A percentile compares a stretch with the other conserved stretches of the same genome.
Evolutionary conservation across 1,140 invertebrate genomes (phyloP).

Genomic region (Drosophila miranda): DNA sequence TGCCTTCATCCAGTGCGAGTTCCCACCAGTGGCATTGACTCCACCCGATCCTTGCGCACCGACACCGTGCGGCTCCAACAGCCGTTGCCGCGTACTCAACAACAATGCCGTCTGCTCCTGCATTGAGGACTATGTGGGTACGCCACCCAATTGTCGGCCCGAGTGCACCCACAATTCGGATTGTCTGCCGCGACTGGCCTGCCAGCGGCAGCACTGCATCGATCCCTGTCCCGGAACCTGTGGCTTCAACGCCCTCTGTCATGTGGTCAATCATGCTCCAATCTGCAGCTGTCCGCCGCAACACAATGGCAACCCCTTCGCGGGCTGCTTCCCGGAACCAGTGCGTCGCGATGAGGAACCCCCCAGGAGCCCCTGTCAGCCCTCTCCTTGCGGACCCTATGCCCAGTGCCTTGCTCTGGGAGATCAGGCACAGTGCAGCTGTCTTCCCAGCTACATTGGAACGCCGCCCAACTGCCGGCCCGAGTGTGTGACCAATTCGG

Average conservation of each 20-base stretch:
- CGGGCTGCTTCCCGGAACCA: constrained; percentile 84
- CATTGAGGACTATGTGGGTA: constrained; percentile 84
- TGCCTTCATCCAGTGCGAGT: constrained; percentile 73
- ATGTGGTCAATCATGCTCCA: constrained; percentile 91
- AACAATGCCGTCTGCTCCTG: constrained; percentile 86
- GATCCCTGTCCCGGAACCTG: constrained; percentile 89
- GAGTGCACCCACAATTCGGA: constrained; percentile 92
- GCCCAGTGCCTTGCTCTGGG: constrained; percentile 86
- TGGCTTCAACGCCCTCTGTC: constrained; percentile 90
- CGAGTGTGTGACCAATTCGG: constrained; percentile 91
- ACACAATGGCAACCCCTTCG: constrained; percentile 92
- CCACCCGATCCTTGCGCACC: constrained; percentile 84
- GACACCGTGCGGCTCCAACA: constrained; percentile 85
- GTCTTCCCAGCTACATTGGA: constrained; percentile 88
- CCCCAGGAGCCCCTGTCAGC: constrained; percentile 84
- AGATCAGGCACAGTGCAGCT: constrained; percentile 87
- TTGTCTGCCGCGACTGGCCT: constrained; percentile 90
- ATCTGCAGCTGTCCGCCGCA: constrained; percentile 90
- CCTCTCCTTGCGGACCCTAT: constrained; percentile 90
- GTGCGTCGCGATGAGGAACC: constrained; percentile 56
- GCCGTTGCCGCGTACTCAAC: constrained; percentile 83
- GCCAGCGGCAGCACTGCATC: constrained; percentile 88
- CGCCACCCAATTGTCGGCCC: constrained; percentile 90
- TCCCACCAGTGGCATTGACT: constrained; percentile 64
- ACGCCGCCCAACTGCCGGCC: constrained; percentile 90